phyloP scores from a whole-genome alignment of 1,140 invertebrate genomes.

The Zaprionus kolodkinae region DNA sequence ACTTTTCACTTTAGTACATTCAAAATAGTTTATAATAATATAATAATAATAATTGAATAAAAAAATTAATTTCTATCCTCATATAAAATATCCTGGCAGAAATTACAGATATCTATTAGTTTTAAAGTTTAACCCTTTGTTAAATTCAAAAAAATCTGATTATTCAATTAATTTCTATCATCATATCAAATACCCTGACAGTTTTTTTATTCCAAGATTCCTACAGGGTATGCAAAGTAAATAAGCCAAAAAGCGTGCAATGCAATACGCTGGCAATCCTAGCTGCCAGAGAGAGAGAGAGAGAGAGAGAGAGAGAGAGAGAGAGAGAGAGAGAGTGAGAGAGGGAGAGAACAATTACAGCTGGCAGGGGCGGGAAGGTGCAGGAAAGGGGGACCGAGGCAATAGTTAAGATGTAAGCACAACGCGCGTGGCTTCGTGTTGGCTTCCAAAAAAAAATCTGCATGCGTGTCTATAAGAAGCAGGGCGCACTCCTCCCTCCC shows the following conservation, averaged over 20 bases:
- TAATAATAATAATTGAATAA: too few relatives aligned
- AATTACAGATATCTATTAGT: too few relatives aligned
- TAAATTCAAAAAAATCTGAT: too few relatives aligned
- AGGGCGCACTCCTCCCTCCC: background rate
- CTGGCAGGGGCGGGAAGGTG: background rate
- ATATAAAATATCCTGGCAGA: too few relatives aligned
- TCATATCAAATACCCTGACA: too few relatives aligned
- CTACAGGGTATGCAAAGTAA: slow-evolving; percentile 10
- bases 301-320: background rate
- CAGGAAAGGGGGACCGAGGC: slow-evolving; percentile 14
- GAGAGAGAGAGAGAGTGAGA: background rate
- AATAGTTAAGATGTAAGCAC: slow-evolving; percentile 62
- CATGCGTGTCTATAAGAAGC: slow-evolving; percentile 42
- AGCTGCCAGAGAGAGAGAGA: slow-evolving; percentile 1
- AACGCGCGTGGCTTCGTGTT: slow-evolving; percentile 54
- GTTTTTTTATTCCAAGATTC: too few relatives aligned
- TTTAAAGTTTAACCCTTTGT: too few relatives aligned
- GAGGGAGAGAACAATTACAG: slow-evolving; percentile 31
- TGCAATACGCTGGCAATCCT: slow-evolving; percentile 13
- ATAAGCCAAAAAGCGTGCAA: slow-evolving; percentile 20
- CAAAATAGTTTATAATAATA: too few relatives aligned
- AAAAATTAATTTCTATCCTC: too few relatives aligned
- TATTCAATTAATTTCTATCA: too few relatives aligned
- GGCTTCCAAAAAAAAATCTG: slow-evolving; percentile 46
- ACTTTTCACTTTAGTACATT: too few relatives aligned